Percentiles rank a stretch among this genome's conserved stretches.
These are phyloP conservation scores for Prenolepis imparis DNA, from an alignment of 2,888 invertebrate genomes.

Conservation along the genomic window DNA sequence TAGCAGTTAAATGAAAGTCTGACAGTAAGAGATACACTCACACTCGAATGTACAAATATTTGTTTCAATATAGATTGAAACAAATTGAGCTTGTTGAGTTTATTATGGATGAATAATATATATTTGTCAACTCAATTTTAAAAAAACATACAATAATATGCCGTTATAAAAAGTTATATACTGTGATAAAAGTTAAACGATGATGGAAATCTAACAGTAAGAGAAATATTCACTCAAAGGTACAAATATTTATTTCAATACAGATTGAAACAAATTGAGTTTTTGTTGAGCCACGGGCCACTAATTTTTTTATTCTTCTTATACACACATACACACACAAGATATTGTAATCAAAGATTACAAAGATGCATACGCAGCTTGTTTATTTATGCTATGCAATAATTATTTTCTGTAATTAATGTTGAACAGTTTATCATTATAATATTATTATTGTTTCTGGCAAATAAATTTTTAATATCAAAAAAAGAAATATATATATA, in stretches of 20 bases:
- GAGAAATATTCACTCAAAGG: background rate
- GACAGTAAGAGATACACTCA: background rate
- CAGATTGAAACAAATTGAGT: background rate
- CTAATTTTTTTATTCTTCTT: background rate
- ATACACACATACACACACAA: background rate
- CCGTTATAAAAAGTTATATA: constrained; percentile 9
- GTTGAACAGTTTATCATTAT: background rate
- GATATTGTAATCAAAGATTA: background rate
- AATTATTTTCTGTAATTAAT: constrained; percentile 9
- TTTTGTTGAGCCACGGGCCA: background rate
- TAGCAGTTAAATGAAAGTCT: background rate
- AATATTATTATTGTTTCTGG: constrained; percentile 13
- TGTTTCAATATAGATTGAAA: background rate
- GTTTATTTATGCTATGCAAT: background rate
- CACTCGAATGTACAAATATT: background rate
- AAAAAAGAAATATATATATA: constrained; percentile 36
- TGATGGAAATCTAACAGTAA: background rate
- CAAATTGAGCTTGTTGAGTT: background rate
- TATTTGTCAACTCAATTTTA: background rate
- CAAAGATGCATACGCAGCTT: background rate
- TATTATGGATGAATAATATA: background rate
- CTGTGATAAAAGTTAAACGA: background rate
- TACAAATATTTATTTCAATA: background rate
- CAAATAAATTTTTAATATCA: constrained; percentile 2
- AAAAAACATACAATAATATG: background rate